Evolutionary conservation across 2,888 invertebrate species (phyloP), one percentile per base, ranked within the genome.

Genomic region (Lycaena phlaeas): DNA sequence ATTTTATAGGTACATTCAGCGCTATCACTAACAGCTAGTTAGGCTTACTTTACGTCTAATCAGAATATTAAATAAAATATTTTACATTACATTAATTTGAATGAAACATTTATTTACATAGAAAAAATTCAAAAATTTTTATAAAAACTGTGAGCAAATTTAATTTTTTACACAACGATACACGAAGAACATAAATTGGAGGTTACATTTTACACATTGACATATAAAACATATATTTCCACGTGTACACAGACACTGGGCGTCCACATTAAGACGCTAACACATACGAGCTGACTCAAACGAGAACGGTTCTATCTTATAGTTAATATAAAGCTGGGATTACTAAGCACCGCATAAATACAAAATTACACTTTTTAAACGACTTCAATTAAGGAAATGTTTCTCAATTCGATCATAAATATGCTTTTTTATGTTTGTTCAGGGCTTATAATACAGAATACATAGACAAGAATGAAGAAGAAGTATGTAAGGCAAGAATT

Each of bases 281-380:
- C 70, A 72, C 65, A 66, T 63, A 73, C 56, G 56, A 51, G 51
- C 67, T 60, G 74, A 68, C 64, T 74, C 64, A 69, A 75, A 68
- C 69, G 75, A 75, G 70, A 70, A 54, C 53, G 52, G 54, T 40
- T 42, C 42, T 49, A 44, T 38, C 44, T 49, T 48, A 45, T 22
- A 39, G 45, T 49, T 45, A 45, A 43, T 48, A 38, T 46, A 48
- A 45, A 45, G 51, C 45, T 47, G 43, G 44, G 43, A 42, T 43
- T 46, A 45, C 44, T 46, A 22, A 38, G 36, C 29, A 30, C 40
- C 42, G 41, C 14, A 27, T n/a, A 10, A 10, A 4, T 37, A 27
- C 29, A 36, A 40, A 36, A 27, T 15, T 34, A 34, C 12, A 34
- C 34, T n/a, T n/a, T n/a, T n/a, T n/a, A n/a, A n/a, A n/a, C n/a